These are phyloP conservation scores for Nesogale talazaci DNA, from an alignment of 2,113 vertebrate species.

Conservation along the genomic window DNA sequence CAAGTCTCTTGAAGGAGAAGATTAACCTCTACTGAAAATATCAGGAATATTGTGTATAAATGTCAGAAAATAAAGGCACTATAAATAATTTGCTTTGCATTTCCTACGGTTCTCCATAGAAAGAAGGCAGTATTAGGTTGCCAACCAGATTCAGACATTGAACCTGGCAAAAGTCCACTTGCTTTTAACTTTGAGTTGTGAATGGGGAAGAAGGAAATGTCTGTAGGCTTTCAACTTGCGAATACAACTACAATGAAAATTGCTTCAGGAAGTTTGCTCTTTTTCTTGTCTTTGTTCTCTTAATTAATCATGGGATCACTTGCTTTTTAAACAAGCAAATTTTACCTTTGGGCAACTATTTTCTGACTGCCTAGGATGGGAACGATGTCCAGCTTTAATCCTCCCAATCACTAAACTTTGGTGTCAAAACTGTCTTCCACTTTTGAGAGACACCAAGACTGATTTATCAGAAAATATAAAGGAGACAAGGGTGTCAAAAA, in stretches of 20 bases:
- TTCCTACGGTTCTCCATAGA: neutral
- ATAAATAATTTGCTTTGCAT: conserved; percentile 35
- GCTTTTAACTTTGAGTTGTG: neutral
- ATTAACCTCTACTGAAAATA: conserved; percentile 35
- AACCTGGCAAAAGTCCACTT: neutral
- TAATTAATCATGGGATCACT: neutral
- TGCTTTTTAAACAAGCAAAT: neutral
- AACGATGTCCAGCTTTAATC: neutral
- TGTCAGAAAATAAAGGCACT: conserved; percentile 44
- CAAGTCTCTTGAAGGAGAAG: conserved; percentile 58
- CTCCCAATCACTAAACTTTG: neutral
- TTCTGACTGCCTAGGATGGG: neutral
- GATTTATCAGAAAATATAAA: neutral
- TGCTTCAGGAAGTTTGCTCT: neutral
- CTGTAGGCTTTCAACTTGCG: neutral
- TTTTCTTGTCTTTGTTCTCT: neutral
- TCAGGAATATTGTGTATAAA: conserved; percentile 48
- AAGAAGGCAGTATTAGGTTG: neutral
- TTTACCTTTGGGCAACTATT: neutral
- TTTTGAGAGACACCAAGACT: neutral
- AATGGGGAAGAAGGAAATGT: neutral
- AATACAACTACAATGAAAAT: neutral
- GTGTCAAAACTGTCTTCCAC: neutral
- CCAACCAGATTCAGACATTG: neutral
- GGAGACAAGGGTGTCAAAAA: neutral